Evolutionary conservation across 2,888 invertebrate species (phyloP), one percentile per base, ranked within the genome.

Genomic region (Melipona bicolor): DNA sequence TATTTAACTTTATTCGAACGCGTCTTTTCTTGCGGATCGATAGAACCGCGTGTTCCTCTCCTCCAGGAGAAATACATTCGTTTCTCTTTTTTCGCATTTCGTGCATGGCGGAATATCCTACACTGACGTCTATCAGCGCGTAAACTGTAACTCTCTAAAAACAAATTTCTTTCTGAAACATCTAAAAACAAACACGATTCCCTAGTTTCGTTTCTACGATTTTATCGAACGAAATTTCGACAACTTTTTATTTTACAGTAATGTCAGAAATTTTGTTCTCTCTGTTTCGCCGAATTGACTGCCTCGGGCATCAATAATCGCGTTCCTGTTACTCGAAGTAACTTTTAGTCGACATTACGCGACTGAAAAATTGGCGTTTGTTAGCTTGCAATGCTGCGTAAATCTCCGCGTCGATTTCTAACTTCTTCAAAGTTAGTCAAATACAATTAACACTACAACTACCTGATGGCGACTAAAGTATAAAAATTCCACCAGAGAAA

Each of bases 311-410:
- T 59, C 43, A n/a, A 43, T 56, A 67, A 21, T 11, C 24, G 56
- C 24, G 4, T 43, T 49, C n/a, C 27, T 56, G 6, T 56, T 56
- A 32, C 21, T 21, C 17, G 19, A 54, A 52, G 19, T 43, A 17
- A 77, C 64, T 43, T 64, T 54, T 77, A 71, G 13, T 65, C 61
- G 59, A 15, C 52, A 24, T 24, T 17, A n/a, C 3, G 24, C 32
- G 15, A 4, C 19, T 15, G 4, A 62, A 74, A 52, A 74, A 64
- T 52, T 52, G 9, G 9, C 36, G 36, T 36, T 19, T 21, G 24
- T 65, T 74, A 13, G 11, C 24, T 62, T 27, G 49, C 17, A 15
- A 61, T 27, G 19, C 6, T 0, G 2, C 2, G 13, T 9, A 27
- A 49, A 43, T 49, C 1, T 27, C 2, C 24, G 3, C 59, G 49